These are phyloP conservation scores for Crocodylus rhombifer DNA, from an alignment of 2,797 vertebrate species.

Conservation along the genomic window DNA sequence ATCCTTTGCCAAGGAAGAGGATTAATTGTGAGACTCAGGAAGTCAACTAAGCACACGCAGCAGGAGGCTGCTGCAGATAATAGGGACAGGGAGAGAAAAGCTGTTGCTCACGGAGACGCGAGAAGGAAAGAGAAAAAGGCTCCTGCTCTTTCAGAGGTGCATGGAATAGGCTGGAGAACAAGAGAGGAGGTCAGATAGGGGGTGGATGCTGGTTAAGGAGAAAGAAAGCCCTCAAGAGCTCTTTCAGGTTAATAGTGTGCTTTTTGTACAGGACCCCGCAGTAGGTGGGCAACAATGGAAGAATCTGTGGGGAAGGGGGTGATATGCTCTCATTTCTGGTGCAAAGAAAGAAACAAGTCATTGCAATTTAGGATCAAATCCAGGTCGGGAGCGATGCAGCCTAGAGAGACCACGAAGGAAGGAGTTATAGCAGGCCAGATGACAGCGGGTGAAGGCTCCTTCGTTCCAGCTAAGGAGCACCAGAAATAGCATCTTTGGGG, in stretches of 20 bases:
- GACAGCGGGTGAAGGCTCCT: neutral
- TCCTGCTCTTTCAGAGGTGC: constrained; percentile 50
- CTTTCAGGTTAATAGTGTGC: too few relatives aligned
- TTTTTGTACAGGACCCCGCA: neutral
- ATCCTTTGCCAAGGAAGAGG: constrained; percentile 62
- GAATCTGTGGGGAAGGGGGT: neutral
- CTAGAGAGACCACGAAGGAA: neutral
- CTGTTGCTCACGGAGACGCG: constrained; percentile 35
- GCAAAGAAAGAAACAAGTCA: neutral
- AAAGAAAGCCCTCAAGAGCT: constrained; percentile 44
- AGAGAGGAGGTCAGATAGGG: neutral
- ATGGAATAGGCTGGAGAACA: constrained; percentile 14
- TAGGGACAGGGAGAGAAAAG: constrained; percentile 48
- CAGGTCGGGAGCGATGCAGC: neutral
- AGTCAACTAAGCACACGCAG: constrained; percentile 54
- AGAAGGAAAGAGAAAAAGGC: constrained; percentile 45
- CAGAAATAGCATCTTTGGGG: neutral
- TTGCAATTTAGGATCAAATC: neutral
- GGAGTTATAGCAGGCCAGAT: neutral
- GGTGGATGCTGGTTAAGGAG: constrained; percentile 16
- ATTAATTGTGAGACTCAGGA: constrained; percentile 64
- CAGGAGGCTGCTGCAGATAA: constrained; percentile 50
- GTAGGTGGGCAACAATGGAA: constrained; percentile 37
- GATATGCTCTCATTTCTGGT: constrained; percentile 34
- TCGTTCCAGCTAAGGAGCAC: neutral